Evolutionary conservation across 2,797 vertebrate species (phyloP), one percentile per base, ranked within the genome.

Genomic region (Mycteria americana): DNA sequence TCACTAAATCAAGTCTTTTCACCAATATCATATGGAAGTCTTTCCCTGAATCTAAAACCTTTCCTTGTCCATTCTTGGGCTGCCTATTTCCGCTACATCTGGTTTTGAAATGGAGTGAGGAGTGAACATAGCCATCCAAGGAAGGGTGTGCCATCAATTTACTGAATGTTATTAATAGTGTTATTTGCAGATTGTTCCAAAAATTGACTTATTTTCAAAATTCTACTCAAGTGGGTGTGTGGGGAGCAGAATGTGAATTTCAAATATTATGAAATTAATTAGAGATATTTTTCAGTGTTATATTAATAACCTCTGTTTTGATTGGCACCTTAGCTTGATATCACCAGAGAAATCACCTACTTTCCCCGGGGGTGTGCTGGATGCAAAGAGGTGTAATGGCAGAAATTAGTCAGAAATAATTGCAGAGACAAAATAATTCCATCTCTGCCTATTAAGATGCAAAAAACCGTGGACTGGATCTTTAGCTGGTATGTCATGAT

Each of bases 131-230:
- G 18, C 50, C 73, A 73, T 93, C 73, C 79, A 91, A 64, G 85
- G 69, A 75, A 90, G 96, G 92, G 89, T 79, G 94, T 95, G 85
- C 89, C 95, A 92, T 92, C 91, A 63, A 84, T 91, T 88, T 88
- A 63, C 65, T 84, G 43, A 72, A 75, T 63, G 73, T 78, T 88
- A 92, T 86, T 93, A 93, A 65, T 89, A 83, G 33, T 7, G 2
- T 62, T 94, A 54, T 95, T 95, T 93, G 62, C 79, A 84, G 69
- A 79, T 81, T 84, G 79, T 91, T 93, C 69, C 54, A 70, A 81
- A 95, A 96, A 65, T 89, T 72, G 33, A 65, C 46, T 68, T 95
- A 59, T 86, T 97, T 97, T 92, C 89, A 86, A 75, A 93, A 89
- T 73, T 72, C 85, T 86, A 33, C 85, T 92, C 67, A 74, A 95